phyloP scores from a whole-genome alignment of 2,113 vertebrate species.

The Patagioenas fasciata region DNA sequence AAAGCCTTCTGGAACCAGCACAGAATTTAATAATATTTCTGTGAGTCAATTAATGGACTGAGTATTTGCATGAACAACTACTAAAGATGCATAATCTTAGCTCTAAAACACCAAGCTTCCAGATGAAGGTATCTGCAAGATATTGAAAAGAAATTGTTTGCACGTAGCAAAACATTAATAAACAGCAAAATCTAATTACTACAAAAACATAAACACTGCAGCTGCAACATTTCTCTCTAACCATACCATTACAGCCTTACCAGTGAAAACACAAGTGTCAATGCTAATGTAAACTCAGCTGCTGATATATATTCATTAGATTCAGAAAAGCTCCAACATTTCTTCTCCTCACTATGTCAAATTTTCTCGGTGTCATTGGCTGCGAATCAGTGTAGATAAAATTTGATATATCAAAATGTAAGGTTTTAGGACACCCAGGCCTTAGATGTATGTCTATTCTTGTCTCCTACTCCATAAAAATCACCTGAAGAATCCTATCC shows the following conservation, averaged over 20 bases:
- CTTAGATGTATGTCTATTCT: neutral
- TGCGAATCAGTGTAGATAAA: neutral
- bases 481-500: neutral
- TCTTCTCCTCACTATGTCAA: neutral
- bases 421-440: neutral
- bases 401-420: neutral
- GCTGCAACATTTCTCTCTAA: conserved; percentile 33
- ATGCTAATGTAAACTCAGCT: conserved; percentile 55
- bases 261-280: conserved; percentile 53
- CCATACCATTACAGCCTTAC: conserved; percentile 28
- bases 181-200: conserved; percentile 48
- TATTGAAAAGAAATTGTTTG: neutral
- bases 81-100: neutral
- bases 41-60: neutral
- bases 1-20: neutral
- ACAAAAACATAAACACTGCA: conserved; percentile 45
- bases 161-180: conserved; percentile 23
- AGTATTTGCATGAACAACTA: neutral
- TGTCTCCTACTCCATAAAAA: neutral
- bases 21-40: neutral
- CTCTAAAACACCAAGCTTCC: conserved; percentile 10
- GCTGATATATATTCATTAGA: conserved; percentile 62
- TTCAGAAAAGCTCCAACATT: conserved; percentile 22
- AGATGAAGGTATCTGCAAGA: conserved; percentile 16
- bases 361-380: neutral